Conservation (phyloP, 2,797 vertebrate genomes). For the Acomys russatus region DNA sequence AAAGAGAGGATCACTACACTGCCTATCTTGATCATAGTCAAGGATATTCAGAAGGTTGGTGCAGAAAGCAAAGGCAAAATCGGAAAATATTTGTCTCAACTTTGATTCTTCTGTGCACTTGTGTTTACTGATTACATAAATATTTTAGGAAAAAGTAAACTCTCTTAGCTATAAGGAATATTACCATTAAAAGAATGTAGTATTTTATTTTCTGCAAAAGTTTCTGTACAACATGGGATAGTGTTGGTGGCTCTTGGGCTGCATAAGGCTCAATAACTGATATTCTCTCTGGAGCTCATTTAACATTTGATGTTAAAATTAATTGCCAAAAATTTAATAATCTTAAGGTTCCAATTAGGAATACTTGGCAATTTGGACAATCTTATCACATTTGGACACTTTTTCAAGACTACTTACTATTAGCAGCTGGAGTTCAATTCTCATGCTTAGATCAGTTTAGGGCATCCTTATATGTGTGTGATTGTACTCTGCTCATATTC, state of each 20-base stretch:
- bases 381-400: background rate
- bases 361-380: background rate
- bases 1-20: background rate
- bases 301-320: conserved; percentile 47
- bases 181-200: conserved; percentile 9
- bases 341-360: background rate
- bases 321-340: conserved; percentile 58
- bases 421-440: background rate
- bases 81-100: background rate
- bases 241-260: background rate
- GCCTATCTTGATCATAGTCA: background rate
- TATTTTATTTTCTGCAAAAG: background rate
- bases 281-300: background rate
- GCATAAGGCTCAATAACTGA: background rate
- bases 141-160: conserved; percentile 48
- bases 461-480: background rate
- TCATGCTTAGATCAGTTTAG: background rate
- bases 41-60: background rate
- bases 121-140: conserved; percentile 43
- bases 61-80: background rate
- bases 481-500: background rate
- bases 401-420: background rate
- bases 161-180: conserved; percentile 23
- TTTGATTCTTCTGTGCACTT: conserved; percentile 18
- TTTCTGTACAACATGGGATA: background rate